phyloP scores from a whole-genome alignment of 1,140 invertebrate species.

The Carposina sasakii region DNA sequence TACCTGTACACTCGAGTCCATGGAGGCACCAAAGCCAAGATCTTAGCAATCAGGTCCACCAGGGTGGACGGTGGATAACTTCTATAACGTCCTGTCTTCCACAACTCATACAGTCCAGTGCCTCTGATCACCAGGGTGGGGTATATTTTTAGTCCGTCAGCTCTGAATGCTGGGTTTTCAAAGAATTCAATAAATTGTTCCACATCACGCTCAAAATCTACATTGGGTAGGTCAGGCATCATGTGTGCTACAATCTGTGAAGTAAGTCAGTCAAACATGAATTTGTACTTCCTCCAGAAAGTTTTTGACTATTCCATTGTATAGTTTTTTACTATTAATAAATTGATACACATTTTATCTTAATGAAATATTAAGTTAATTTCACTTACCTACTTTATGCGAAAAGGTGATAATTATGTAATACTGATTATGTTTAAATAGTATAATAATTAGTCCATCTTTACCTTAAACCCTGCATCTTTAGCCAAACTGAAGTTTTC shows the following conservation, averaged over 20 bases:
- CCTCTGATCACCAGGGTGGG: constrained; percentile 97
- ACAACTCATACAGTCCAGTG: constrained; percentile 96
- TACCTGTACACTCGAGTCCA: constrained; percentile 93
- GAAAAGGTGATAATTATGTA: too few species aligned
- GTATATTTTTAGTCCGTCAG: constrained; percentile 97
- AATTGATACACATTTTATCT: too few species aligned
- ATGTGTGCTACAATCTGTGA: constrained; percentile 92
- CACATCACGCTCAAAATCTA: constrained; percentile 92
- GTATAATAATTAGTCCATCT: too few species aligned
- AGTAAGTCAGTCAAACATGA: too few species aligned
- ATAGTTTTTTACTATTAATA: too few species aligned
- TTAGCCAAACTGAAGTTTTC: constrained; percentile 96
- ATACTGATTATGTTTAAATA: too few species aligned
- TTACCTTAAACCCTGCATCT: constrained; percentile 97
- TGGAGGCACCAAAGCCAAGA: constrained; percentile 93
- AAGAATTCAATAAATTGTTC: constrained; percentile 97
- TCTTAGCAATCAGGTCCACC: constrained; percentile 92
- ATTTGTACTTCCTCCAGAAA: too few species aligned
- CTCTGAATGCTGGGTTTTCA: constrained; percentile 94
- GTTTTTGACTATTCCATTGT: too few species aligned
- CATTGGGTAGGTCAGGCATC: constrained; percentile 99
- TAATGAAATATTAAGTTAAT: too few species aligned
- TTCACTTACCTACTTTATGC: too few species aligned
- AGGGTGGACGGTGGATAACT: constrained; percentile 92
- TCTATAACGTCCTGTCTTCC: constrained; percentile 95